Evolutionary conservation across 1,140 invertebrate genomes (phyloP), one percentile per base, ranked within the genome.

Genomic region (Micrasema minimum): DNA sequence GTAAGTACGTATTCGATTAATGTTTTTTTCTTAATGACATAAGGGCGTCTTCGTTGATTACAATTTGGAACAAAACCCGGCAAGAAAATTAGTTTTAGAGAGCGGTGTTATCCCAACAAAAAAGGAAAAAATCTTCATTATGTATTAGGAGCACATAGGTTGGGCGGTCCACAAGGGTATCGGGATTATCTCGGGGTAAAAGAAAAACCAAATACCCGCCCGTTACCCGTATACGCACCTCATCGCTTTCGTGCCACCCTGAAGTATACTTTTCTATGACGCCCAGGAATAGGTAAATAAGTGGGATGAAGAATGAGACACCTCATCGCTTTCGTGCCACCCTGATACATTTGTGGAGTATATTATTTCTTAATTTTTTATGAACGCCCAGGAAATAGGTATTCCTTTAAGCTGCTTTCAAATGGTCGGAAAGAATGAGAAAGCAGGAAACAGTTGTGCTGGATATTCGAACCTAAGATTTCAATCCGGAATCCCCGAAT

Each of bases 131-230:
- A 37, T 38, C 53, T 35, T 57, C 53, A 57, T 57, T 35, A 37
- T 4, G 53, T 57, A 57, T 57, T 57, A 57, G 53, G 53, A 57
- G 53, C 53, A 57, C 53, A 57, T 57, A 57, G 53, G 53, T 22
- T 22, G 50, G 50, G 14, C 50, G 14, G 50, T 26, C 31, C 53
- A 57, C 53, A 57, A 31, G 53, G 53, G 53, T 57, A 57, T 57
- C 31, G 53, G 53, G 53, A 57, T 57, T 37, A 57, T 35, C 26
- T 57, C 53, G 26, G 53, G 26, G 53, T 26, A 57, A 57, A 57
- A 57, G 53, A 57, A 57, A 57, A 37, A 57, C 53, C 26, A 37
- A 57, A 31, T 31, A 31, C 26, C 26, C 26, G 26, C 26, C 26
- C 26, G 26, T 31, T 31, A 31, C 26, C 16, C 50, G 16, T 14